Evolutionary conservation across 2,113 vertebrate genomes (phyloP), one percentile per base, ranked within the genome.

Genomic region (Sialia sialis): DNA sequence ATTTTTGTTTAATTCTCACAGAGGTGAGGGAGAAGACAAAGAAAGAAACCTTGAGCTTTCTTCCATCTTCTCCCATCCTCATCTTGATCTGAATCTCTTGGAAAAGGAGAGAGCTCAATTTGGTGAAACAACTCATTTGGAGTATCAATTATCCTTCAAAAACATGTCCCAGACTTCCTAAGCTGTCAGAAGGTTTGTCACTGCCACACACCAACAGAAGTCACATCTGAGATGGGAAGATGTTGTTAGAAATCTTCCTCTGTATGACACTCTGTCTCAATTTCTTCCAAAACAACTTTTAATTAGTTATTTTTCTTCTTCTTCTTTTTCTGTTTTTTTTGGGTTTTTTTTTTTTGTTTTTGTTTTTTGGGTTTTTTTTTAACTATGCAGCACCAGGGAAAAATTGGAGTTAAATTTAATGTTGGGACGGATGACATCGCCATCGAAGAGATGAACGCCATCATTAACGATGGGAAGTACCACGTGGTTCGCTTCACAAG

Each of bases 381-480:
- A 93, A 87, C 87, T 92, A 9, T 96, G 27, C 97, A 99, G 99
- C 99, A 99, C 92, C 99, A 99, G 94, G 99, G 99, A 90, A 99
- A 99, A 95, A 99, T 99, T 93, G 99, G 98, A 76, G 99, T 99
- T 97, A 99, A 99, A 86, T 99, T 99, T 97, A 99, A 99, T 95
- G 99, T 99, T 83, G 99, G 99, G 95, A 99, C 99, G 64, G 99
- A 99, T 89, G 99, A 99, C 98, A 99, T 99, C 97, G 98, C 99
- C 94, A 99, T 99, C 41, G 99, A 99, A 96, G 99, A 99, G 97
- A 98, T 98, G 76, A 98, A 99, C 97, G 99, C 99, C 97, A 99
- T 99, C 98, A 99, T 99, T 98, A 99, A 99, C 89, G 99, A 99
- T 90, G 99, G 99, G 89, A 99, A 99, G 97, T 99, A 99, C 98